Base-by-base conservation (phyloP, 1,140 invertebrate genomes). In the Coboldia fuscipes region DNA sequence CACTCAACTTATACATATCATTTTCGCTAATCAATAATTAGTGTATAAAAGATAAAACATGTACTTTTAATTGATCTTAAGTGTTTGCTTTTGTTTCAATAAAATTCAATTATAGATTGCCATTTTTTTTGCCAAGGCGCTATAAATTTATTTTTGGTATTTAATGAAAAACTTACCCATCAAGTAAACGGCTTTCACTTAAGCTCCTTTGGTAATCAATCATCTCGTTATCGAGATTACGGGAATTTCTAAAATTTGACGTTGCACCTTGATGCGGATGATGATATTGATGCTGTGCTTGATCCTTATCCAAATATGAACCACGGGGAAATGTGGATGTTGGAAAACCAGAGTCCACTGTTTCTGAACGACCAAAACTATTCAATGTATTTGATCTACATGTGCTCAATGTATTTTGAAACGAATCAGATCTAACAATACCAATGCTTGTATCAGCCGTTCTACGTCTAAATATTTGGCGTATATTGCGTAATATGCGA, bases 401-500 rank as follows among this genome's bases (percentile, higher is more conserved):
- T 23, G 52, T 36, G 3, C 46, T 44, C 22, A 45, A 44, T 27
- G 45, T 47, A n/a, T 43, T 45, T 9, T 40, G 37, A 2, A 44
- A 35, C 12, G 22, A 6, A 23, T 23, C 12, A 7, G 22, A 23
- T 22, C 40, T 33, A 19, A 24, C n/a, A 1, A 37, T 38, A 37
- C n/a, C 10, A 16, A 8, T n/a, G 13, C 28, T 7, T 7, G 5
- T 17, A 20, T 26, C 28, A 27, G 23, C 22, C 2, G 51, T 54
- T 21, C 51, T 48, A 7, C 51, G 45, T 1, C 51, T 48, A 37
- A 54, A 54, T 30, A 54, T 54, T 17, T 50, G 46, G 3, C 51
- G 44, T 13, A 54, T 35, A 41, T 54, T 54, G 3, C 51, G 48
- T n/a, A 54, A 40, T 20, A 51, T 51, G 44, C 54, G 51, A 30